phyloP scores from a whole-genome alignment of 2,797 vertebrate genomes.

The Apogon talboti region DNA sequence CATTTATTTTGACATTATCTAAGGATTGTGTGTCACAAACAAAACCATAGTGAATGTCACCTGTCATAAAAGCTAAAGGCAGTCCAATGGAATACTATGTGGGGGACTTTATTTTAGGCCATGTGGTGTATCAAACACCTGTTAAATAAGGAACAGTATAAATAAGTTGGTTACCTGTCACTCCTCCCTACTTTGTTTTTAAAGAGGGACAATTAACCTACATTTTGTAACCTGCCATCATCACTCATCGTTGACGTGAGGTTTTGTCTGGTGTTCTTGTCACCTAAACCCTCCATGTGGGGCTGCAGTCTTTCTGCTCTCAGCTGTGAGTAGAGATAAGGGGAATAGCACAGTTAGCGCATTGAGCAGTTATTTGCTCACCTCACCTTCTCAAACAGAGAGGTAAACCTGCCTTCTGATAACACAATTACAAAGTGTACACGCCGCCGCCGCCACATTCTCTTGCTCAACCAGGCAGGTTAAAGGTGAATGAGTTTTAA shows the following conservation, averaged over 20 bases:
- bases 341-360: conserved; percentile 69
- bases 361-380: conserved; percentile 75
- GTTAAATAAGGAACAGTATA: too few relatives aligned
- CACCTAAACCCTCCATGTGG: conserved; percentile 41
- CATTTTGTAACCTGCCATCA: conserved; percentile 38
- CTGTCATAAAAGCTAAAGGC: too few relatives aligned
- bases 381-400: conserved; percentile 79
- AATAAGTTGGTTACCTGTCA: too few relatives aligned
- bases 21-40: too few relatives aligned
- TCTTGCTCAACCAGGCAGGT: conserved; percentile 71
- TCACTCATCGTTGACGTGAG: conserved; percentile 58
- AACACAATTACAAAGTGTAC: conserved; percentile 77
- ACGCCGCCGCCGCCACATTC: conserved; percentile 44
- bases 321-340: conserved; percentile 72
- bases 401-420: conserved; percentile 67
- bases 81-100: too few relatives aligned
- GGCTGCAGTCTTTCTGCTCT: conserved; percentile 35
- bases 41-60: too few relatives aligned
- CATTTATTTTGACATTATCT: too few relatives aligned
- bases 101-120: too few relatives aligned
- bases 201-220: too few relatives aligned
- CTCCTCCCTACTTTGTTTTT: too few relatives aligned
- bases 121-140: too few relatives aligned
- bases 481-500: conserved; percentile 59
- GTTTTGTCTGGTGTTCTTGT: conserved; percentile 51